A percentile compares a stretch with the other conserved stretches of the same genome.
Conservation (phyloP, 2,797 vertebrate genomes). For the Melanotaenia boesemani region DNA sequence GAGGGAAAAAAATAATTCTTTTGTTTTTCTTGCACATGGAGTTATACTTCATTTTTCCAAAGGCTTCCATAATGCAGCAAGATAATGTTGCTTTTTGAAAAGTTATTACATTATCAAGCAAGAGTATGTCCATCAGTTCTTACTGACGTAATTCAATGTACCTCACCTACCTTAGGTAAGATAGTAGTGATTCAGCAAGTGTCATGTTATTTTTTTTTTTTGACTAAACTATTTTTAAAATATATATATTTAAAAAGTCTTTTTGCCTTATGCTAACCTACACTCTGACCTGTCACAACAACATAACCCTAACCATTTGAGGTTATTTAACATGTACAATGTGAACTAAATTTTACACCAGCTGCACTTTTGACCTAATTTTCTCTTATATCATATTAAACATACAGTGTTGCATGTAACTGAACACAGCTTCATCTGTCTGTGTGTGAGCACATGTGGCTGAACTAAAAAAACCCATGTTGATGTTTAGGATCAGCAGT, state of each 20-base stretch:
- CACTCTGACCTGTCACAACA: not conserved
- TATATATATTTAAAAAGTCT: too few relatives aligned
- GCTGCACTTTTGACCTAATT: constrained; percentile 37
- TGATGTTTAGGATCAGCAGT: constrained; percentile 4
- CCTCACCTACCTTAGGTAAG: not conserved
- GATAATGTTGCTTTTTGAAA: constrained; percentile 1
- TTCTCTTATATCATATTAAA: constrained; percentile 19
- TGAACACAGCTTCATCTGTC: not conserved
- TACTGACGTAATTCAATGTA: too few relatives aligned
- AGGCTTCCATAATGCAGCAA: not conserved
- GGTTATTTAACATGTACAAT: not conserved
- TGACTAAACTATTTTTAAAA: not conserved
- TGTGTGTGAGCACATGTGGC: not conserved
- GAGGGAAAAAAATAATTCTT: constrained; percentile 33
- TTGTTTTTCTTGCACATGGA: constrained; percentile 20
- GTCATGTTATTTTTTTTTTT: not conserved
- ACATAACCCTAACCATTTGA: not conserved
- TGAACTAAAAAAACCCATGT: constrained; percentile 4
- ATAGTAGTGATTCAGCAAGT: not conserved
- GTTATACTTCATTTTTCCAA: constrained; percentile 14
- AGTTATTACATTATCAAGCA: not conserved
- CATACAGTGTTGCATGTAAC: constrained; percentile 1
- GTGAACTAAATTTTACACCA: constrained; percentile 1
- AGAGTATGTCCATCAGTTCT: not conserved
- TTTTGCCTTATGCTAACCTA: not conserved